Base-by-base conservation (phyloP, 1,140 invertebrate genomes). In the Drosophila yakuba region DNA sequence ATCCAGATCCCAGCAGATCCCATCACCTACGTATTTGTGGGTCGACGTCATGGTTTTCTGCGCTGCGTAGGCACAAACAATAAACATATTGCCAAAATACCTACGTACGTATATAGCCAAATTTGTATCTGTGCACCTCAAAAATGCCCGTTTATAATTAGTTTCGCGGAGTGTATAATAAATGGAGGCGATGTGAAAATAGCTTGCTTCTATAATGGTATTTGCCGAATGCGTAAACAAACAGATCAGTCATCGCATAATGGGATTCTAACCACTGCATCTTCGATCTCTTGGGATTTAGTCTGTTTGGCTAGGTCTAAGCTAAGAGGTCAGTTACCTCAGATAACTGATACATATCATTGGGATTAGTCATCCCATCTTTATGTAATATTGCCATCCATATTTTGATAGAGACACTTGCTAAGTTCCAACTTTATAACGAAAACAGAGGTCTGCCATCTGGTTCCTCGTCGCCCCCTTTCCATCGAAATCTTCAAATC, bases 21-120 rank as follows among this genome's bases (percentile, higher is more conserved):
- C 67, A 63, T 20, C 50, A 44, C 39, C 67, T 69, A 66, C 74
- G 66, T 75, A 76, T 82, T 83, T 74, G 50, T 85, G 50, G 25
- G 43, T 20, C 54, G 60, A 86, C 83, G 83, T 86, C 83, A 86
- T 80, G 74, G 84, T 86, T 79, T 79, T 72, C 63, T 63, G 55
- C 41, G 51, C 44, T 67, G 60, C 61, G 57, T 57, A 68, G 64
- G 78, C 64, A 57, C 60, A 74, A 52, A 81, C 72, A 85, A 82
- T 82, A 88, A 82, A 88, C 74, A 78, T 78, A 60, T 51, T 60
- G 68, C 60, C 51, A 39, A 36, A 57, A 79, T 64, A 84, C 59
- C 11, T 39, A 39, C 14, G 14, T 39, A 10, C 14, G 48, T 50
- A 59, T 36, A 36, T 45, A 44, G 14, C 44, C 41, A 51, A 45